Conservation (phyloP, 2,797 vertebrate species). For the Catharus ustulatus region DNA sequence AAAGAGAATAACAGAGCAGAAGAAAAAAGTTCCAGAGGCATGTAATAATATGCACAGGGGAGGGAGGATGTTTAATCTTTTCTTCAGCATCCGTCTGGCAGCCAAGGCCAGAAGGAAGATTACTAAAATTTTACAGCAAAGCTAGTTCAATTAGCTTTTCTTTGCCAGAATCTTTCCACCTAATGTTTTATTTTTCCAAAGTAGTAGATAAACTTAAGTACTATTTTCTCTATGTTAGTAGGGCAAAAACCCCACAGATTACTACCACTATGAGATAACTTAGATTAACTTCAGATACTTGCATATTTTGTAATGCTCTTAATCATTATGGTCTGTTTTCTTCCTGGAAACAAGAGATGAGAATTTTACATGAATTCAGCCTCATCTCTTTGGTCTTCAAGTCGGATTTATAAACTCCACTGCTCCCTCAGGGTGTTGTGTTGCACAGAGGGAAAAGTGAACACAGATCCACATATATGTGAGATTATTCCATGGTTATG, state of each 20-base stretch:
- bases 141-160: neutral
- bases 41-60: conserved; percentile 27
- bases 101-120: conserved; percentile 10
- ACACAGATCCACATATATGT: neutral
- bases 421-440: neutral
- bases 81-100: conserved; percentile 9
- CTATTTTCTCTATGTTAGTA: neutral
- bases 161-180: neutral
- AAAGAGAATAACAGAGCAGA: conserved; percentile 33
- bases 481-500: neutral
- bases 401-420: neutral
- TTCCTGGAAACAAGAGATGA: neutral
- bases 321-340: neutral
- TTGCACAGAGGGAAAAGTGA: neutral
- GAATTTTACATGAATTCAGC: neutral
- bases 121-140: conserved; percentile 4
- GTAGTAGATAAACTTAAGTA: neutral
- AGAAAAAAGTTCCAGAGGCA: conserved; percentile 52
- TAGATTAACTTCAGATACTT: neutral
- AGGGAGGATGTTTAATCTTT: conserved; percentile 16
- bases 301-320: neutral
- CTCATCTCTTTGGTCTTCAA: neutral
- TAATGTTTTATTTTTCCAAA: neutral
- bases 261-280: neutral
- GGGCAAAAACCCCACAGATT: rapidly evolving